Evolutionary conservation across 2,888 invertebrate species (phyloP).

Genomic region (Agrochola macilenta): DNA sequence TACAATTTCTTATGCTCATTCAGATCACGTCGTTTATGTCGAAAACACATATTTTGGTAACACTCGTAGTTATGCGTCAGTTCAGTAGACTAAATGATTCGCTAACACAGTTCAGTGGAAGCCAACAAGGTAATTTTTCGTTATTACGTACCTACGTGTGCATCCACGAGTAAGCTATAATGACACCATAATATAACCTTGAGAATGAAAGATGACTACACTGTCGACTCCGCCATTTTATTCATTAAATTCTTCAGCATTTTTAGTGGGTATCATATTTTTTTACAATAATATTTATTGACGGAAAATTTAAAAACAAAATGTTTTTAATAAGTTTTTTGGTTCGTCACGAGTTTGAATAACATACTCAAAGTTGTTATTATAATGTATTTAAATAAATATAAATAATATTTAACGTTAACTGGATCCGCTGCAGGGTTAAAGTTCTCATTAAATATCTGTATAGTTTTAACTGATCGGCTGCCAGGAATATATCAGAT

Average conservation of each 20-base stretch:
- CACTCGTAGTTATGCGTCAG: constrained; percentile 14
- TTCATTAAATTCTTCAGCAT: constrained; percentile 36
- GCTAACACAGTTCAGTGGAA: constrained; percentile 32
- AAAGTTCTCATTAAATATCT: constrained; percentile 79
- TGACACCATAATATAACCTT: constrained; percentile 70
- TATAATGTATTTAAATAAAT: constrained; percentile 48
- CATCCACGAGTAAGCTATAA: constrained; percentile 67
- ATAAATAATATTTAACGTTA: constrained; percentile 53
- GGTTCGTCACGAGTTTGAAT: constrained; percentile 36
- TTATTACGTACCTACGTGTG: constrained; percentile 62
- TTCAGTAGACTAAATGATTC: constrained; percentile 29
- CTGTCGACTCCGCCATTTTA: constrained; percentile 29
- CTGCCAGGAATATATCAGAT: constrained; percentile 77
- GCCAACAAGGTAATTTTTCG: constrained; percentile 67
- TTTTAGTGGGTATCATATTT: constrained; percentile 31
- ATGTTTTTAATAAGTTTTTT: constrained; percentile 30
- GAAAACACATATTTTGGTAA: constrained; percentile 30
- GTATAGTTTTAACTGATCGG: constrained; percentile 77
- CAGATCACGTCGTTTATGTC: constrained; percentile 29
- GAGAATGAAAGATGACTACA: constrained; percentile 61
- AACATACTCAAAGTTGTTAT: constrained; percentile 46
- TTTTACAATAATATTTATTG: constrained; percentile 28
- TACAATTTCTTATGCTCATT: constrained; percentile 11
- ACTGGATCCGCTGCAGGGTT: constrained; percentile 68
- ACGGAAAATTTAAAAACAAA: constrained; percentile 43